Evolutionary conservation across 2,113 vertebrate species (phyloP).

Genomic region (Scolopax mira): DNA sequence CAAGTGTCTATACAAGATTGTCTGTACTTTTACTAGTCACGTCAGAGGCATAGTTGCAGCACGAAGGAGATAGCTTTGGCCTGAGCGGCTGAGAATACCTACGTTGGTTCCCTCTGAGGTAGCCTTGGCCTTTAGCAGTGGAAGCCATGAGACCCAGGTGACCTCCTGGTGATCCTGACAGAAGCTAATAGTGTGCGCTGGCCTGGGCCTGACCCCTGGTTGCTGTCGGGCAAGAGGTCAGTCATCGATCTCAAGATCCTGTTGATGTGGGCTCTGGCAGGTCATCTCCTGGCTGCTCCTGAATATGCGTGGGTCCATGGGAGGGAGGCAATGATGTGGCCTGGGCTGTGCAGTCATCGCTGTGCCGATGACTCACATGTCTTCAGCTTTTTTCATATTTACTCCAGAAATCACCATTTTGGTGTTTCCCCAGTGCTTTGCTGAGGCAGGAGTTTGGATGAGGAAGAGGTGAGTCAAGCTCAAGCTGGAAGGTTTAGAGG

Average conservation of each 20-base stretch:
- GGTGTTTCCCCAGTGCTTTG: slow-evolving; percentile 55
- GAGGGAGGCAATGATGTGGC: neutral
- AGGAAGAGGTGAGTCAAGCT: slow-evolving; percentile 37
- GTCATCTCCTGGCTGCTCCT: neutral
- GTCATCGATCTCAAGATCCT: neutral
- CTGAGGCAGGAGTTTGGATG: slow-evolving; percentile 51
- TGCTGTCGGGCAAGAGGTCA: neutral
- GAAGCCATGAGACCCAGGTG: neutral
- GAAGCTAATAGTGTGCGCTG: neutral
- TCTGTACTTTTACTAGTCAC: neutral
- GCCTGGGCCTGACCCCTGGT: neutral
- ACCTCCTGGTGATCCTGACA: neutral
- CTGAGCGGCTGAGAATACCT: neutral
- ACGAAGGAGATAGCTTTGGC: neutral
- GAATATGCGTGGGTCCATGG: neutral
- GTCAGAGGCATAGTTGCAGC: neutral
- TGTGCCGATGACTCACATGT: neutral
- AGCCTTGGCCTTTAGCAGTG: neutral
- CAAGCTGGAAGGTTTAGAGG: slow-evolving; percentile 3
- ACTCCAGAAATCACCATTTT: slow-evolving; percentile 30
- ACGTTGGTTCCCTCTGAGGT: neutral
- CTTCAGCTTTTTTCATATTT: neutral
- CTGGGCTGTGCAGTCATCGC: neutral
- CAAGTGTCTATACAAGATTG: neutral
- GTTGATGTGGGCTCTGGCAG: neutral